Base-by-base conservation (phyloP, 2,888 invertebrate species). In the Drosophila parthenogenetica region DNA sequence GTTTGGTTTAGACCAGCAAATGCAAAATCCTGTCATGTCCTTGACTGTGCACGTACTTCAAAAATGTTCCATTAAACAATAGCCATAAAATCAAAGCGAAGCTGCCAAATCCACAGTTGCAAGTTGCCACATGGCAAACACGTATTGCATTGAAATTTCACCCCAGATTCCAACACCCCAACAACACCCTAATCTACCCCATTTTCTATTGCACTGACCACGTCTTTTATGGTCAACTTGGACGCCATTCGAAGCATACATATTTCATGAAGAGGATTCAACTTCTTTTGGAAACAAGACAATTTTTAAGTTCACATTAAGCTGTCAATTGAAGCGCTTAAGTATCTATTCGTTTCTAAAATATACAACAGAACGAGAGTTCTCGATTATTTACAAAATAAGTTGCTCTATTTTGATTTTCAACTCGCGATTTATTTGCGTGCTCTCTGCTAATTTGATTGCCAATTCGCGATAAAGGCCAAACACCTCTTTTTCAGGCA, bases 381-480 rank as follows among this genome's bases (percentile, higher is more conserved):
- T 7, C 7, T 25, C 16, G 48, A 37, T 50, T 67, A 67, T 72
- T 22, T 50, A 35, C 2, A n/a, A 17, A 55, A 11, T 10, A 8
- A 46, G 29, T 48, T 55, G 14, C 29, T 53, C 17, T 40, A 37
- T 40, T 61, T 62, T 14, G 10, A 16, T 7, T 54, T 29, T 11
- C 2, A 19, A 10, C 13, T 39, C 19, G 43, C 16, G 55, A 74
- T 67, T 74, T 70, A 74, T 79, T 87, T 89, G 89, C 85, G 85
- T 85, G 85, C 77, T 72, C 73, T 79, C 79, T 81, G 85, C 79
- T 87, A 89, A 85, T 85, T 85, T 89, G 85, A 85, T 85, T 74
- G 72, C 64, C 64, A 59, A 63, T 57, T 54, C 22, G 50, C 67
- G 89, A 89, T 85, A 85, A 77, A 67, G 63, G 55, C 50, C 60